Conservation (phyloP, 2,113 vertebrate species). For the Lepisosteus oculatus region DNA sequence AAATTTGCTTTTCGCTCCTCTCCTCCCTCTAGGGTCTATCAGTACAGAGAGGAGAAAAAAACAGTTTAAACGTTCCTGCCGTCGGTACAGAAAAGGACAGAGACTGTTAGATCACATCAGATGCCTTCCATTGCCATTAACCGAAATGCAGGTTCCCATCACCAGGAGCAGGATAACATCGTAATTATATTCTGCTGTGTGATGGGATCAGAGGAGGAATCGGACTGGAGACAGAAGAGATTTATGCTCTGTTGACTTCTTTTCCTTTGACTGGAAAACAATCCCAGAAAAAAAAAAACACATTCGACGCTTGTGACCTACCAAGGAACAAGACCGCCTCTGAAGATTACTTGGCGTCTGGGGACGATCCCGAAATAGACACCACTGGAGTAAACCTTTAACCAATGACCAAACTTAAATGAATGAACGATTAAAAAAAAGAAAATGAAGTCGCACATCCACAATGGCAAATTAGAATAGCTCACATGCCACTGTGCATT, state of each 20-base stretch:
- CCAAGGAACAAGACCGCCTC: conserved; percentile 30
- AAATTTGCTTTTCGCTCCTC: conserved; percentile 55
- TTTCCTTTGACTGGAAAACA: conserved; percentile 3
- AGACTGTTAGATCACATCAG: conserved; percentile 30
- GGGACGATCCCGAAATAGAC: conserved; percentile 66
- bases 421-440: background rate
- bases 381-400: conserved; percentile 54
- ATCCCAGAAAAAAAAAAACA: conserved; percentile 10
- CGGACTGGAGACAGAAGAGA: conserved; percentile 11
- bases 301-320: conserved; percentile 31
- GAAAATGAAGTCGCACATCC: conserved; percentile 12
- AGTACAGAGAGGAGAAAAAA: conserved; percentile 26
- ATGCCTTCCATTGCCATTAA: conserved; percentile 36
- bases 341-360: conserved; percentile 43
- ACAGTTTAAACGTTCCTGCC: conserved; percentile 34
- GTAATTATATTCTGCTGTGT: conserved; percentile 27
- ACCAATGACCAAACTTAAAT: conserved; percentile 29
- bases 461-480: conserved; percentile 37
- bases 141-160: conserved; percentile 27
- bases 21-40: conserved; percentile 40
- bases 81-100: conserved; percentile 13
- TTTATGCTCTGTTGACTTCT: background rate
- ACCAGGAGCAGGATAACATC: conserved; percentile 23
- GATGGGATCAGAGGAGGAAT: conserved; percentile 35
- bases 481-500: background rate